Evolutionary conservation across 2,113 vertebrate genomes (phyloP).

Genomic region (Monarcha castaneiventris): DNA sequence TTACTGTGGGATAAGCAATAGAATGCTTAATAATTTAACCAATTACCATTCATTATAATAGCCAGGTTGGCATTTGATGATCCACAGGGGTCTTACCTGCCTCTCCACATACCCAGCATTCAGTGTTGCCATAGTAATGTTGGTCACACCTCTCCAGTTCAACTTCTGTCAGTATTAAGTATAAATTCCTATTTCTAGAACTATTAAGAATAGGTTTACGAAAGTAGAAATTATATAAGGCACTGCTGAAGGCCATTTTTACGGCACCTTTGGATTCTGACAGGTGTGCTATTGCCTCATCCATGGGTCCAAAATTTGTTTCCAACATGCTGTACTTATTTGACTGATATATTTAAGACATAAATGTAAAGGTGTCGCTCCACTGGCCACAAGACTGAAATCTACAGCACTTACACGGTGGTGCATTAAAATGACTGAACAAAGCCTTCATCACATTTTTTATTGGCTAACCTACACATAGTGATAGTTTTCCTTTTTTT

Average conservation of each 20-base stretch:
- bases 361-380: neutral
- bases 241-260: conserved; percentile 13
- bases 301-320: neutral
- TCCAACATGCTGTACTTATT: neutral
- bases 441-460: neutral
- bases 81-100: conserved; percentile 70
- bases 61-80: conserved; percentile 75
- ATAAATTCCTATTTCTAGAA: conserved; percentile 60
- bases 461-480: neutral
- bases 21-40: conserved; percentile 77
- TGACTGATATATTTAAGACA: neutral
- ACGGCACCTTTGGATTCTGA: conserved; percentile 36
- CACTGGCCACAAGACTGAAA: neutral
- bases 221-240: conserved; percentile 57
- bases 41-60: conserved; percentile 74
- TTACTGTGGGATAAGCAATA: conserved; percentile 76
- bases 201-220: conserved; percentile 51
- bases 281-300: conserved; percentile 24
- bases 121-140: conserved; percentile 37
- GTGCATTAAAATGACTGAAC: neutral
- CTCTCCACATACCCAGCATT: conserved; percentile 51
- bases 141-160: conserved; percentile 63
- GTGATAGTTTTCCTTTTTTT: neutral
- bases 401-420: neutral
- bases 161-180: conserved; percentile 60